Evolutionary conservation across 1,140 invertebrate genomes (phyloP).

Genomic region (Drosophila pachea): DNA sequence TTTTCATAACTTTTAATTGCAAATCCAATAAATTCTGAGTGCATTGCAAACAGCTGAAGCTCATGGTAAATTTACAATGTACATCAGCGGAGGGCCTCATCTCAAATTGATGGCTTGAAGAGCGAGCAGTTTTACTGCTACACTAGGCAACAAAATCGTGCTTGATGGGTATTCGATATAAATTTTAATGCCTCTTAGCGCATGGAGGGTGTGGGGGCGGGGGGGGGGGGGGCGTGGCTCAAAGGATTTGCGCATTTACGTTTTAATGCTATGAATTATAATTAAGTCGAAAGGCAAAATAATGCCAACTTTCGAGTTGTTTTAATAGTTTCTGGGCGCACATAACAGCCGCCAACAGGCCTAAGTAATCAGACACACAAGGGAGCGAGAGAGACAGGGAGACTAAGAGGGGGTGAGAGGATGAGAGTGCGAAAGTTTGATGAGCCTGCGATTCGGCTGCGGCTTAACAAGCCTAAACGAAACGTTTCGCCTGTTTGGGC

Average conservation of each 20-base stretch:
- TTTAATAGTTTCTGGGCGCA: constrained; percentile 17
- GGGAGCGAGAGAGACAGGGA: neutral
- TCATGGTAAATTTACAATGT: neutral
- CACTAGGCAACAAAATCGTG: neutral
- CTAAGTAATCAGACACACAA: constrained; percentile 4
- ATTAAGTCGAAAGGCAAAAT: constrained; percentile 18
- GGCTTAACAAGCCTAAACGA: constrained; percentile 10
- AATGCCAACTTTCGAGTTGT: constrained; percentile 21
- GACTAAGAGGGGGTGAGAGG: neutral
- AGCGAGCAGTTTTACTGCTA: neutral
- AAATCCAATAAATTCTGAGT: no score
- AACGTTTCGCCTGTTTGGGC: constrained; percentile 1
- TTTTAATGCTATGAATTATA: constrained; percentile 15
- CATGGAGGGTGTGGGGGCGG: neutral
- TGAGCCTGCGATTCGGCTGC: constrained; percentile 13
- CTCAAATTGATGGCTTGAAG: neutral
- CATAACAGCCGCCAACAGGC: neutral
- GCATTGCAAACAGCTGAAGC: neutral
- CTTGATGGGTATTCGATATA: constrained; percentile 2
- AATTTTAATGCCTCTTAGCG: constrained; percentile 1
- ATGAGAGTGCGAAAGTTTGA: constrained; percentile 8
- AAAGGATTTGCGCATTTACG: constrained; percentile 3
- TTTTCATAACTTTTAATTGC: no score
- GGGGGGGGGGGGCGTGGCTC: neutral
- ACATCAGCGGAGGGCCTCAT: neutral